Evolutionary conservation across 2,113 vertebrate species (phyloP), one percentile per base, ranked within the genome.

Genomic region (Mungos mungo): DNA sequence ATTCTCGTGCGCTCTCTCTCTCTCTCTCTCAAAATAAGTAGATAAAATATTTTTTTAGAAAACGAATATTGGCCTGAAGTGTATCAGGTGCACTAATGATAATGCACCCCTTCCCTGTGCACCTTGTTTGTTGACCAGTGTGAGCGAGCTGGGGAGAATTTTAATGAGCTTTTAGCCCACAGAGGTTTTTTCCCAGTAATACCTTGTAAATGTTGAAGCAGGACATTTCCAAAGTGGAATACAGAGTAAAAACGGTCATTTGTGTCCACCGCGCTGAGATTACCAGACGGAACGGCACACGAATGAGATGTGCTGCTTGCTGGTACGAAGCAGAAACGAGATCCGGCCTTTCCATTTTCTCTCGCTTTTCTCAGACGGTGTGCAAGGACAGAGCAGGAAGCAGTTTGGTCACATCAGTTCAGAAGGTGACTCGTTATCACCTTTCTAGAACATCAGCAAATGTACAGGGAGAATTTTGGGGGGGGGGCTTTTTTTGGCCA

Each of bases 371-470:
- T 82, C 10, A 66, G 74, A 41, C 10, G 10, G 0, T 65, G 19
- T 66, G 35, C 9, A 9, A 35, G 52, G n/a, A 11, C 72, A 8
- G 41, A 33, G 29, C 52, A 45, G 27, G 57, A 52, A 87, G 52
- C 82, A 82, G 13, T 93, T 96, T 52, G 25, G 21, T 96, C 33
- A 76, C 35, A 72, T 82, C 16, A 54, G 1, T 82, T 89, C n/a
- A 54, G 87, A 85, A 95, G 68, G 38, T 13, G 16, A 15, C 10
- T 92, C 80, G 7, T 52, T 63, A 12, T 69, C 10, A 15, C 87
- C 31, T 93, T 95, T 93, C 52, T 47, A 93, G 93, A 95, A 88
- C 68, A 54, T 76, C 63, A 82, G n/a, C 54, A 89, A 33, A 90
- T 16, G 16, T 16, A 68, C 0, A 6, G 12, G 38, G 16, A 72